phyloP scores from a whole-genome alignment of 2,888 invertebrate species.

The Octonoba sinensis region DNA sequence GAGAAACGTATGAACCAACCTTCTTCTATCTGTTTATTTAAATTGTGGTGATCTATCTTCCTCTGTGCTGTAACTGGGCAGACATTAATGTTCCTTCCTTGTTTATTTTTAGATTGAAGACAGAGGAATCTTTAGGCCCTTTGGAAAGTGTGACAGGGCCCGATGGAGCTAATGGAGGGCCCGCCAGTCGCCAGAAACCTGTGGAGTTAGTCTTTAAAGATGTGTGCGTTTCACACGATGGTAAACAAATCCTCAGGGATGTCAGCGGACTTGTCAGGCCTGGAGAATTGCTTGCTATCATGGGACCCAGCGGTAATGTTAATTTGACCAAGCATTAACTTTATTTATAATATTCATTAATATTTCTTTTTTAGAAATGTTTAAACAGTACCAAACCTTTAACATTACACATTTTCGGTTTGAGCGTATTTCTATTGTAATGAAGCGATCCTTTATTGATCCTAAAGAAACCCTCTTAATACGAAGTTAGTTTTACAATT shows the following conservation, averaged over 20 bases:
- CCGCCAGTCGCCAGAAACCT: conserved; percentile 45
- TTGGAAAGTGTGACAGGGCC: conserved; percentile 8
- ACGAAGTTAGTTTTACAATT: no score
- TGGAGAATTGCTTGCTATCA: conserved; percentile 83
- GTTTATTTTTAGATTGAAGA: conserved; percentile 25
- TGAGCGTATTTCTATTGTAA: no score
- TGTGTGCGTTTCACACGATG: conserved; percentile 70
- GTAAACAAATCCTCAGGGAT: conserved; percentile 77
- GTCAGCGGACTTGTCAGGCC: conserved; percentile 82
- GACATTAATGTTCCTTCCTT: neutral
- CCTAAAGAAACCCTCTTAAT: no score
- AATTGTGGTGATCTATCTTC: no score
- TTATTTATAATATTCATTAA: no score
- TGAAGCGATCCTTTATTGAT: no score
- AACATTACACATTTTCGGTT: no score
- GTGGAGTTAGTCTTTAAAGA: conserved; percentile 68
- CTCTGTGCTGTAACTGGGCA: neutral
- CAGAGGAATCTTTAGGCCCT: conserved; percentile 44
- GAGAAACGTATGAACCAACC: no score
- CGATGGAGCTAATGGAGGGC: neutral
- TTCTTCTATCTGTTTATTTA: no score
- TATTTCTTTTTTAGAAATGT: no score
- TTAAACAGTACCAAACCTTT: no score
- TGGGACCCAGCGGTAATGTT: conserved; percentile 82
- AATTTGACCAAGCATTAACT: no score